Conservation (phyloP, 2,797 vertebrate species). For the Momotus momota region DNA sequence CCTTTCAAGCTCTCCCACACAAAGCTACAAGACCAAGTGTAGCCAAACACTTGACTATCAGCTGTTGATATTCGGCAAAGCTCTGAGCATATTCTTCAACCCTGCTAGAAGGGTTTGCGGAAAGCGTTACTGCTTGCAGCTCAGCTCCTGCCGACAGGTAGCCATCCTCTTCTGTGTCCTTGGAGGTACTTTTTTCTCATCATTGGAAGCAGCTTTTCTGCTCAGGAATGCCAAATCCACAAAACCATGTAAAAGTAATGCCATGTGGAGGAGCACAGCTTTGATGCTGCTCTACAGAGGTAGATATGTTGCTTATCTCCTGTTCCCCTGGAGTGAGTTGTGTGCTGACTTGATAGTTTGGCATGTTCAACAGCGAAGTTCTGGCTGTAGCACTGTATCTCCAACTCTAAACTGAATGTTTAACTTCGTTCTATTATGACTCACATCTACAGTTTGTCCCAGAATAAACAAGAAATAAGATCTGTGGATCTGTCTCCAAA, state of each 20-base stretch:
- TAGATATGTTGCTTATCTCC: not conserved
- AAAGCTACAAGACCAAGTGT: not conserved
- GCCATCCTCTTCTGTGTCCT: not conserved
- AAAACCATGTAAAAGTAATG: not conserved
- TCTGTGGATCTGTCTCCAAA: not conserved
- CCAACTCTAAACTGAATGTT: not conserved
- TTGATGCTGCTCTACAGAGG: not conserved
- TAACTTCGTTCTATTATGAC: slow-evolving; percentile 11
- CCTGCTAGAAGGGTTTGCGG: not conserved
- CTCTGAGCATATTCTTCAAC: not conserved
- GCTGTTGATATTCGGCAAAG: not conserved
- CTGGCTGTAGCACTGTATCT: not conserved
- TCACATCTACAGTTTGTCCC: not conserved
- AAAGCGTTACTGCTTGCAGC: not conserved
- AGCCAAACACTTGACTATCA: not conserved
- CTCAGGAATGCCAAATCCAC: not conserved
- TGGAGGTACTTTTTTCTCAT: not conserved
- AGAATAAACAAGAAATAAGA: slow-evolving; percentile 14
- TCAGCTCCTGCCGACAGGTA: not conserved
- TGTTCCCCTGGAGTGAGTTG: not conserved
- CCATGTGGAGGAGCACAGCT: not conserved
- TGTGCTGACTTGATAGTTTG: not conserved
- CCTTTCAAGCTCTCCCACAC: not conserved
- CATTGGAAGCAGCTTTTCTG: not conserved
- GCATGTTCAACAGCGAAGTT: not conserved